Conservation (phyloP, 2,797 vertebrate species). For the Amblyraja radiata region DNA sequence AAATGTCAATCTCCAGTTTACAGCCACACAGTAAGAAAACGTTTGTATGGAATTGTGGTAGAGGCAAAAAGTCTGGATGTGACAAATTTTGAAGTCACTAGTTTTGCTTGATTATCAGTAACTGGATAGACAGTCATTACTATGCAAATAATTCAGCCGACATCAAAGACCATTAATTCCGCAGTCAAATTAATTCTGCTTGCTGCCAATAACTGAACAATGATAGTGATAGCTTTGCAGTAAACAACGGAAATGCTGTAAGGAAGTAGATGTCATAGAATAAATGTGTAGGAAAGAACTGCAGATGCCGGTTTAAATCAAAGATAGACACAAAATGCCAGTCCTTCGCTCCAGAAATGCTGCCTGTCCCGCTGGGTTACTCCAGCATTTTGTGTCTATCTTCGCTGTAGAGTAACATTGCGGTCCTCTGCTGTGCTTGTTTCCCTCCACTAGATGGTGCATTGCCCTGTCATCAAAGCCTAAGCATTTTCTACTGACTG, state of each 20-base stretch:
- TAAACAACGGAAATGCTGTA: neutral
- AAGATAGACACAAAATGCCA: too few relatives aligned
- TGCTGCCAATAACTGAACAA: neutral
- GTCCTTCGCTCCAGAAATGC: too few relatives aligned
- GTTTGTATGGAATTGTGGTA: too few relatives aligned
- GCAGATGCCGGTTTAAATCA: too few relatives aligned
- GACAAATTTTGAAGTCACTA: neutral
- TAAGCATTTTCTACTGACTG: neutral
- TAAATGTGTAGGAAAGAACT: neutral
- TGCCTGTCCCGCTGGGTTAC: too few relatives aligned
- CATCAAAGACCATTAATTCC: neutral
- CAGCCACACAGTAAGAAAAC: neutral
- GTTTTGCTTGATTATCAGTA: neutral
- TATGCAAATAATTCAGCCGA: neutral
- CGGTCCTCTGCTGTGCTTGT: neutral
- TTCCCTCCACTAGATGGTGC: neutral
- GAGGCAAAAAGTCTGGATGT: neutral
- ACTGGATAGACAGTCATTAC: neutral
- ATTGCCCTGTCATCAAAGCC: neutral
- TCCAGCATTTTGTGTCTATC: too few relatives aligned
- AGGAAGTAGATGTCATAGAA: too few relatives aligned
- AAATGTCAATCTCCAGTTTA: neutral
- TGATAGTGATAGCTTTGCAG: neutral
- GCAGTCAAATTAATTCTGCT: neutral
- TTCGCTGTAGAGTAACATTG: too few relatives aligned